Base-by-base conservation (phyloP, 2,797 vertebrate genomes). In the Sternotherus odoratus region DNA sequence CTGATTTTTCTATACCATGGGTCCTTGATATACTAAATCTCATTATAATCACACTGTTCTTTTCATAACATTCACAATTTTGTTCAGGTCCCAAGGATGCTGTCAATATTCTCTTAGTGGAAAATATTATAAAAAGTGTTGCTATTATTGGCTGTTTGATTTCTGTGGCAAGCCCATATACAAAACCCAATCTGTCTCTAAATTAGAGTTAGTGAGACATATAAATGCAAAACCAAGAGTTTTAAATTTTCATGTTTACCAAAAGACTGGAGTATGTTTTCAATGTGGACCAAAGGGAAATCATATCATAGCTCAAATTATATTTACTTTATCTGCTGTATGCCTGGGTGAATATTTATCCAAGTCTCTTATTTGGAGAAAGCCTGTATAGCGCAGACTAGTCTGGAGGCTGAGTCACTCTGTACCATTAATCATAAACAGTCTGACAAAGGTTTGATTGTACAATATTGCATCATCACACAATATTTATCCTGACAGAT, bases 371-470 rank as follows among this genome's bases (percentile, higher is more conserved):
- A 15, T 60, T 89, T 85, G 79, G 49, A 7, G 39, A 12, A 43
- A 26, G 48, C 0, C 0, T 74, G 48, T 85, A 1, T 78, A 63
- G n/a, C 24, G 39, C 7, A 33, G 51, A 11, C 21, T 69, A 8
- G 24, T 30, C 11, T 39, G 83, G 66, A 77, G 66, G 54, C 1
- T 0, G 0, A 1, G 3, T 66, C 33, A 4, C 30, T 36, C 50
- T 69, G 33, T 48, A 28, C 69, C 79, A 30, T 81, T 79, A 43
- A 49, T 33, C 80, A 46, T 66, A 43, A 89, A 43, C 46, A 49
- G n/a, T 11, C 51, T 83, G 75, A 53, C 43, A 57, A 79, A 78
- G 57, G 12, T 13, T 49, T 54, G 54, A 0, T 0, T 46, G 57
- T 39, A 75, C 49, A 60, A 46, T 1, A 0, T 50, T 83, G 10